Evolutionary conservation across 1,140 invertebrate species (phyloP).

Genomic region (Sipha flava): DNA sequence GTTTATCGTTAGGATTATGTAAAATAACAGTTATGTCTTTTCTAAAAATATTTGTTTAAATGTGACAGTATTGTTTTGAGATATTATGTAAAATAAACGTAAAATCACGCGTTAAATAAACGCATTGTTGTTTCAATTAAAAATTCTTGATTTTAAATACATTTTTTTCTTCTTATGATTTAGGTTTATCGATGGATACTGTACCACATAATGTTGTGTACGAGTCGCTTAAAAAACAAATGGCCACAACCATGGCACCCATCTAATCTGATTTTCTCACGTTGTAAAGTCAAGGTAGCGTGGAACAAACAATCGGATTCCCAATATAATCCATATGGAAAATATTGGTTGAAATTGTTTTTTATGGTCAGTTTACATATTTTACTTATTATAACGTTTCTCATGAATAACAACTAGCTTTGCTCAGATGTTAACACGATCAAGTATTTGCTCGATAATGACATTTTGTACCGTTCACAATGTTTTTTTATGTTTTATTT

Average conservation of each 20-base stretch:
- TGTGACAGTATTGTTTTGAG: too few species aligned
- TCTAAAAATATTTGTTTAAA: too few species aligned
- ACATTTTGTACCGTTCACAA: background rate
- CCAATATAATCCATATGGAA: background rate
- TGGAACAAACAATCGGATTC: constrained; percentile 11
- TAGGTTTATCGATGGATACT: constrained; percentile 1
- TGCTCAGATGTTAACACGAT: too few species aligned
- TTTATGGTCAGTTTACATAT: background rate
- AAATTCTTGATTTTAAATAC: background rate
- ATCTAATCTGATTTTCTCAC: background rate
- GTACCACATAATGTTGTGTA: background rate
- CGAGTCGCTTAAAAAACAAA: background rate
- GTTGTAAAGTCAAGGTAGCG: background rate
- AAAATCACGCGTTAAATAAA: too few species aligned
- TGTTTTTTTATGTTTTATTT: background rate
- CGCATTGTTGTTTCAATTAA: too few species aligned
- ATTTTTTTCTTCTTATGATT: background rate
- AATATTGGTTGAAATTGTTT: constrained; percentile 17
- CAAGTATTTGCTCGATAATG: too few species aligned
- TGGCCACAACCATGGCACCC: constrained; percentile 14
- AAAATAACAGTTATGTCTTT: too few species aligned
- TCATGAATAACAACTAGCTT: too few species aligned
- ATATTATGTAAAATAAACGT: too few species aligned
- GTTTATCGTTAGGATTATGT: too few species aligned
- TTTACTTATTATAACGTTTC: too few species aligned